Conservation (phyloP, 2,797 vertebrate species). For the Sarcoramphus papa region DNA sequence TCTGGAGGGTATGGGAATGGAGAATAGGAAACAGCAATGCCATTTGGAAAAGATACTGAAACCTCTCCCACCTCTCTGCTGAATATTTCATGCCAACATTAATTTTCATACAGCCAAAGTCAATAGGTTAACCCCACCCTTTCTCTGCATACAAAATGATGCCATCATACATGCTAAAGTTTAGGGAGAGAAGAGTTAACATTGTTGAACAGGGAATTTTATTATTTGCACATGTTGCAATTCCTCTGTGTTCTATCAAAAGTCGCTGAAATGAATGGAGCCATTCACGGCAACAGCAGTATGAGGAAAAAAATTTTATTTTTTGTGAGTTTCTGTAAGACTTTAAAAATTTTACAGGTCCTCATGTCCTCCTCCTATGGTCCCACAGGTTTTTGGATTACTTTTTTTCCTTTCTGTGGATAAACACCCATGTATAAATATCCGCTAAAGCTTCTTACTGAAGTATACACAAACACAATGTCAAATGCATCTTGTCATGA, state of each 20-base stretch:
- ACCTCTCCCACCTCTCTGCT: neutral
- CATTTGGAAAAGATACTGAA: neutral
- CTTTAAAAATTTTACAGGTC: neutral
- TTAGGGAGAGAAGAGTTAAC: conserved; percentile 4
- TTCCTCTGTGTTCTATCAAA: conserved; percentile 23
- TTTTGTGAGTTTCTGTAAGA: neutral
- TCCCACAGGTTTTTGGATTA: neutral
- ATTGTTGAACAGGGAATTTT: neutral
- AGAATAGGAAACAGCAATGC: neutral
- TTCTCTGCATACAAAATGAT: neutral
- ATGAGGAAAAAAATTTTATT: neutral
- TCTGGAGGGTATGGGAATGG: neutral
- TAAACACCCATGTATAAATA: neutral
- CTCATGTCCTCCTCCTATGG: neutral
- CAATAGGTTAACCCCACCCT: neutral
- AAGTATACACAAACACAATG: neutral
- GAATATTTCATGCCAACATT: neutral
- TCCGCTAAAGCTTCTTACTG: neutral
- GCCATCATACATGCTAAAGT: neutral
- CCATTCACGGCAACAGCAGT: neutral
- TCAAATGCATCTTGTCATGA: neutral
- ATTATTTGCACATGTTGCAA: conserved; percentile 23
- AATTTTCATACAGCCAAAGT: neutral
- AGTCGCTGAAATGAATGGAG: conserved; percentile 6
- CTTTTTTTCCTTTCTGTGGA: neutral